Conservation (phyloP, 1,140 invertebrate genomes). For the Colletes latitarsis region DNA sequence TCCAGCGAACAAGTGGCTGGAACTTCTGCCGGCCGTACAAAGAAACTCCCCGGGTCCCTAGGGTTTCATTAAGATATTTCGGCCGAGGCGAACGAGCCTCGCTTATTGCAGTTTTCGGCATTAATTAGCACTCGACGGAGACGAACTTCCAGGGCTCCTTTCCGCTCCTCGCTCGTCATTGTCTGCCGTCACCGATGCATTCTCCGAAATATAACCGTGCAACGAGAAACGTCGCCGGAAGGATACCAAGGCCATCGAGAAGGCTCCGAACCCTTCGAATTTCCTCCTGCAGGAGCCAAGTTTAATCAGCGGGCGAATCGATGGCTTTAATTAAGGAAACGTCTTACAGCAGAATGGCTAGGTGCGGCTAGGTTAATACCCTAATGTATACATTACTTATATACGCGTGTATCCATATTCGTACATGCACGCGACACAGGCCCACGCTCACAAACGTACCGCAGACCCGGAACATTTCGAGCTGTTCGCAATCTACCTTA, state of each 20-base stretch:
- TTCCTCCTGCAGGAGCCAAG: constrained; percentile 20
- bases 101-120: constrained; percentile 66
- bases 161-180: neutral
- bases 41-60: constrained; percentile 52
- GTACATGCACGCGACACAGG: constrained; percentile 26
- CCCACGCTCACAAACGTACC: neutral
- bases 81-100: constrained; percentile 44
- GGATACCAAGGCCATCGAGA: neutral
- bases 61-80: constrained; percentile 67
- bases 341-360: constrained; percentile 47
- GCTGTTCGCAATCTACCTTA: constrained; percentile 11
- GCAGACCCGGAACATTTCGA: too few species aligned
- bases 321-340: constrained; percentile 67
- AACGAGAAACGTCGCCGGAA: neutral
- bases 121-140: constrained; percentile 59
- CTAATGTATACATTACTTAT: constrained; percentile 35
- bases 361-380: constrained; percentile 47
- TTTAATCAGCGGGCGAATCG: constrained; percentile 63
- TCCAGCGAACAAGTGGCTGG: constrained; percentile 45
- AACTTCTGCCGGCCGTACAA: constrained; percentile 43
- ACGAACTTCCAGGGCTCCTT: constrained; percentile 19
- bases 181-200: neutral
- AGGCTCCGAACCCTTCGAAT: constrained; percentile 5
- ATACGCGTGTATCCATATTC: constrained; percentile 30
- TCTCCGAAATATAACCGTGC: neutral